Percentiles rank a stretch among this genome's conserved stretches.
These are phyloP conservation scores for Cnemophilus loriae DNA, from an alignment of 2,113 vertebrate species.

Conservation along the genomic window DNA sequence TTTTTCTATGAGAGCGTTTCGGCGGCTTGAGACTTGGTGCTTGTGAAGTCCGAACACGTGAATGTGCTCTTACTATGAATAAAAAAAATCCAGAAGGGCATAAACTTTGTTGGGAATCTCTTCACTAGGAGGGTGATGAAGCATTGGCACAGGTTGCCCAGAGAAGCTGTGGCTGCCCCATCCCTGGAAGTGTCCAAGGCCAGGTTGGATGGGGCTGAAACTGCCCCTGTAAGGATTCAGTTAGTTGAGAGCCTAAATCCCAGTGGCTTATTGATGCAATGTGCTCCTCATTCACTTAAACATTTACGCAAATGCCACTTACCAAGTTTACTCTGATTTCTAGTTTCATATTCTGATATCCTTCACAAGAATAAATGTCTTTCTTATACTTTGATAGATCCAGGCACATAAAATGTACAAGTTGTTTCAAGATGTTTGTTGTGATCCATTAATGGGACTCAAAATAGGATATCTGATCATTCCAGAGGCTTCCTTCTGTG, in stretches of 20 bases:
- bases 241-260: background rate
- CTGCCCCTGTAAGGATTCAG: background rate
- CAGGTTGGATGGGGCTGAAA: background rate
- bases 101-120: background rate
- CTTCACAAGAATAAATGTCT: background rate
- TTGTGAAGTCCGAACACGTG: background rate
- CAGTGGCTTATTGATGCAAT: background rate
- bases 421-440: background rate
- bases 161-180: background rate
- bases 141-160: background rate
- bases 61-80: background rate
- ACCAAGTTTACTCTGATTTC: background rate
- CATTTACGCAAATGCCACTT: background rate
- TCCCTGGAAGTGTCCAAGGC: background rate
- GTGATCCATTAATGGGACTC: background rate
- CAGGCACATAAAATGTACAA: background rate
- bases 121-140: background rate
- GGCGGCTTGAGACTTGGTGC: background rate
- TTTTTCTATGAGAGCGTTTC: background rate
- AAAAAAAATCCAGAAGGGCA: background rate
- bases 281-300: background rate
- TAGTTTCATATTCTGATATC: background rate
- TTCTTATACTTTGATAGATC: background rate
- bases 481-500: background rate
- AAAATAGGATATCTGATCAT: background rate